Base-by-base conservation (phyloP, 2,113 vertebrate genomes). In the Equus przewalskii region DNA sequence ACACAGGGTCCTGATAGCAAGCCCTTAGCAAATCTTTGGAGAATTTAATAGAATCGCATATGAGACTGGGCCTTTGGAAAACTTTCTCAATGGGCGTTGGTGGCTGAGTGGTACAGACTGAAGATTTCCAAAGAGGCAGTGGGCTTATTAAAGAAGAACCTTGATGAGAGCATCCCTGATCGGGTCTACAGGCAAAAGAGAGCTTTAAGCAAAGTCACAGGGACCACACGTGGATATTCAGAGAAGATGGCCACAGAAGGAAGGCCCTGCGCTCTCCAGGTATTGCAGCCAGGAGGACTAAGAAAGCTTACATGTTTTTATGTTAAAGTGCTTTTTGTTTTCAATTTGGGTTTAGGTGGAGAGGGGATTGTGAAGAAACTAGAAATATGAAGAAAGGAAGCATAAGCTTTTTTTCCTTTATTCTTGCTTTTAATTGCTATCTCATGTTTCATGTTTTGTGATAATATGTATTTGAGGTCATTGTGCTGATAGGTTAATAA, bases 401-500 rank as follows among this genome's bases (percentile, higher is more conserved):
- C 14, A 9, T 58, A 14, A 12, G 0, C 1, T 44, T 58, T 70
- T 16, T 62, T n/a, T 44, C 46, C 21, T 98, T 81, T 49, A 72
- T 46, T 85, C 6, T 95, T 91, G 30, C 26, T 62, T 94, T 97
- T 76, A 80, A 49, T 67, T 73, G 14, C 11, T 87, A 22, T 7
- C 24, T 67, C 44, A 13, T 72, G 49, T 49, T 82, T 87, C 73
- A 75, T 33, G 3, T 67, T 95, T 89, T 89, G 33, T n/a, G 28
- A 64, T 89, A 65, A 26, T 89, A 16, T 49, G 3, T 30, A 51
- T 36, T 67, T 94, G 89, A 89, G 51, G 11, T 84, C 21, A 19
- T 78, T 85, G 96, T 95, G 33, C 41, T 95, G 54, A 89, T 64
- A 65, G 7, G 15, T 97, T 79, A 70, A 81, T 92, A 76, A 87